phyloP scores from a whole-genome alignment of 1,140 invertebrate genomes.

The Cherax quadricarinatus region DNA sequence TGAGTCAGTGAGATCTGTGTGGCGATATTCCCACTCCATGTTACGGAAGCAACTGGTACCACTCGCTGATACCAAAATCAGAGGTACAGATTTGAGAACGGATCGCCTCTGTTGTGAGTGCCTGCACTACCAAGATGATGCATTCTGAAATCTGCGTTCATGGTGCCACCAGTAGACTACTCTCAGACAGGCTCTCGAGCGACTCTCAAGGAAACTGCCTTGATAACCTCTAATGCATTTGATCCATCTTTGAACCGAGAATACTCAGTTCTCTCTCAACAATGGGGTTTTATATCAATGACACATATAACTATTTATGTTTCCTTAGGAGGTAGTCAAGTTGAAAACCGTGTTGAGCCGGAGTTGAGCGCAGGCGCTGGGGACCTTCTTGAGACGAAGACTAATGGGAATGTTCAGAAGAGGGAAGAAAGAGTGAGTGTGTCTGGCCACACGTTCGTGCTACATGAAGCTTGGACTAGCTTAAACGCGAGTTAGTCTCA shows the following conservation, averaged over 20 bases:
- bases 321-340: background rate
- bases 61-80: background rate
- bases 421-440: background rate
- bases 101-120: background rate
- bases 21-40: too few species aligned
- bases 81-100: background rate
- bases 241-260: background rate
- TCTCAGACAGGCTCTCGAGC: slow-evolving; percentile 20
- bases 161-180: background rate
- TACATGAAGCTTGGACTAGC: slow-evolving; percentile 47
- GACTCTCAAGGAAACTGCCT: slow-evolving; percentile 12
- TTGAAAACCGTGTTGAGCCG: too few species aligned
- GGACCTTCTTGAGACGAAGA: background rate
- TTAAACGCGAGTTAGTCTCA: slow-evolving; percentile 42
- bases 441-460: slow-evolving; percentile 4
- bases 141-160: slow-evolving; percentile 36
- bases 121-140: slow-evolving; percentile 9
- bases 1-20: too few species aligned
- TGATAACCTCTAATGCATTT: background rate
- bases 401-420: background rate
- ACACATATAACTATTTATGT: background rate
- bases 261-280: background rate
- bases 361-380: too few species aligned
- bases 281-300: background rate
- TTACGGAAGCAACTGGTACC: background rate